phyloP scores from a whole-genome alignment of 2,888 invertebrate species.

The Cheilosia urbana region DNA sequence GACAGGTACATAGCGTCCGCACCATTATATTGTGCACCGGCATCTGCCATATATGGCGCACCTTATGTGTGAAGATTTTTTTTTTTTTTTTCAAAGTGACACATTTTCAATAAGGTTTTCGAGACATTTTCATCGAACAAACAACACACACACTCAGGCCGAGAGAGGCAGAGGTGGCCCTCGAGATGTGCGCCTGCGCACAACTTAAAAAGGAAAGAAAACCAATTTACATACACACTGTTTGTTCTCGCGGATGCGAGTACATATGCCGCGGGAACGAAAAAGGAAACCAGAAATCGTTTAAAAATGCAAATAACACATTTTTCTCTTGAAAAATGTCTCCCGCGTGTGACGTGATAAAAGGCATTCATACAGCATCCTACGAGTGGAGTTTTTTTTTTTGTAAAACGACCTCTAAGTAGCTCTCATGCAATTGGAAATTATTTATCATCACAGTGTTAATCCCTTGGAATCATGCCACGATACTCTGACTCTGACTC shows the following conservation, averaged over 20 bases:
- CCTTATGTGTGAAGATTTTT: constrained; percentile 3
- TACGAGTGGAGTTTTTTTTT: background rate
- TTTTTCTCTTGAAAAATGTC: constrained; percentile 34
- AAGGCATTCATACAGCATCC: constrained; percentile 20
- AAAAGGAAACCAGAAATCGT: constrained; percentile 42
- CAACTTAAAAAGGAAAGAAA: constrained; percentile 28
- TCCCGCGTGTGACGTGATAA: constrained; percentile 40
- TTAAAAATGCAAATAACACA: constrained; percentile 54
- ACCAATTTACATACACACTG: constrained; percentile 48
- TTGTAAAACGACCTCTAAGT: constrained; percentile 29
- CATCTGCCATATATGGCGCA: constrained; percentile 43
- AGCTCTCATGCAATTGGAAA: constrained; percentile 35
- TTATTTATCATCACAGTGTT: constrained; percentile 56
- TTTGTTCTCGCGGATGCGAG: constrained; percentile 4
- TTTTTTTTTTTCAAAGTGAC: constrained; percentile 42
- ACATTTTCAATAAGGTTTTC: constrained; percentile 59
- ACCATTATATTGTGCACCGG: constrained; percentile 12
- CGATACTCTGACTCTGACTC: background rate
- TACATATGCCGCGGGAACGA: background rate
- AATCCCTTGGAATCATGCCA: constrained; percentile 40
- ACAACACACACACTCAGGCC: background rate
- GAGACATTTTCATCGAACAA: constrained; percentile 30
- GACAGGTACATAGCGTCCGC: constrained; percentile 41
- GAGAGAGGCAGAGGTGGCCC: background rate
- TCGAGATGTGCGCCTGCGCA: constrained; percentile 30